Evolutionary conservation across 2,113 vertebrate genomes (phyloP).

Genomic region (Furnarius figulus): DNA sequence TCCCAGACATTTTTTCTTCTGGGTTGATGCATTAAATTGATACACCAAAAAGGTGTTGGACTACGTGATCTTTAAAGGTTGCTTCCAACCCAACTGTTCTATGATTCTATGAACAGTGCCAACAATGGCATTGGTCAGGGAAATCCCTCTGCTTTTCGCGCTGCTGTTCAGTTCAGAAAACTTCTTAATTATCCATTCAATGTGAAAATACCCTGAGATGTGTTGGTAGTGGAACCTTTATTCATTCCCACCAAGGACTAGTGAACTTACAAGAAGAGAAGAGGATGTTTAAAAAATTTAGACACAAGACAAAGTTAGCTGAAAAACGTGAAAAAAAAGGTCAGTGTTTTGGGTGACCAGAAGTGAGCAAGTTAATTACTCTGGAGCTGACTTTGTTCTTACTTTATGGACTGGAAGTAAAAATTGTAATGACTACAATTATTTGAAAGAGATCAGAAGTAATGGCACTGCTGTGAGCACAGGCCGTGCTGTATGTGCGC

Average conservation of each 20-base stretch:
- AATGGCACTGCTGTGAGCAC: background rate
- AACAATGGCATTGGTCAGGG: background rate
- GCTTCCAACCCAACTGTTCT: background rate
- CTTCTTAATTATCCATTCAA: background rate
- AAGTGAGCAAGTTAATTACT: background rate
- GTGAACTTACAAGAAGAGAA: background rate
- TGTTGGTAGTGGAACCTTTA: background rate
- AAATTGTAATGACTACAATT: background rate
- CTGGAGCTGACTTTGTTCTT: background rate
- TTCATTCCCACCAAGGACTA: background rate
- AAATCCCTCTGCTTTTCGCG: background rate
- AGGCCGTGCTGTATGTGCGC: background rate
- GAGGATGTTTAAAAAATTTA: background rate
- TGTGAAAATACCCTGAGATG: background rate
- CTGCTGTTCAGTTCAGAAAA: background rate
- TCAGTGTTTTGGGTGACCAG: background rate
- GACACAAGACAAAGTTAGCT: background rate
- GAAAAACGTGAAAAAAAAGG: background rate
- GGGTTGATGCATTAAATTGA: background rate
- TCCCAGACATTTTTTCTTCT: background rate
- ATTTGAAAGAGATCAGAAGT: background rate
- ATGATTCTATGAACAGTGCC: background rate
- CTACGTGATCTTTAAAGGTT: background rate
- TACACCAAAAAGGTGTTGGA: background rate
- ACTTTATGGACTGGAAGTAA: background rate